Evolutionary conservation across 2,797 vertebrate species (phyloP), one percentile per base, ranked within the genome.

Genomic region (Falco columbarius): DNA sequence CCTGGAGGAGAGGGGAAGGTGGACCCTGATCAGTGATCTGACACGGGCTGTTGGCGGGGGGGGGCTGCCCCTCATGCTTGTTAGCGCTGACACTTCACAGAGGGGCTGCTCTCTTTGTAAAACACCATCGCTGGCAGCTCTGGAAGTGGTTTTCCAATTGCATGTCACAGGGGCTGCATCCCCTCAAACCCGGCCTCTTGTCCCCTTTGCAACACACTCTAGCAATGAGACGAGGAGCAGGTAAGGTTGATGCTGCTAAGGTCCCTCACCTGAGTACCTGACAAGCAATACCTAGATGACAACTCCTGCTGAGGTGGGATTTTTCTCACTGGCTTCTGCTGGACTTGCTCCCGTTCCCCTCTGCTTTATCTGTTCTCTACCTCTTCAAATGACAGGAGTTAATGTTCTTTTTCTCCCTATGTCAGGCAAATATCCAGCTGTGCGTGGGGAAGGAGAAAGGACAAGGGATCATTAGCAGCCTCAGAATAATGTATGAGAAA

Each of bases 31-130:
- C 12, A 21, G 34, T 61, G 75, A 62, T 51, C 40, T 58, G 34
- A 49, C 34, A 36, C 0, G 0, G 29, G 10, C 20, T 2, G 3
- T 9, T 40, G 42, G 36, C 36, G 36, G 72, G 19, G 12, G 38
- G 15, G 38, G 27, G 12, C 42, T 88, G 29, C 32, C 8, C 17
- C 61, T 88, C 38, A 2, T 9, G 8, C 42, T 79, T 79, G 21
- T 47, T 66, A 26, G 22, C 2, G 3, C 4, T 36, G 44, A 14
- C 19, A n/a, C 30, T 71, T 93, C 51, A 65, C 58, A n/a, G 56
- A 44, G 54, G 22, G 20, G 13, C 73, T 85, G 46, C 79, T 67
- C 61, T 73, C 8, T 42, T 70, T 68, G 38, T 51, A 10, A 47
- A 72, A 74, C 70, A 7, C 2, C 15, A 24, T 17, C 1, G 1